Evolutionary conservation across 1,140 invertebrate genomes (phyloP), one percentile per base, ranked within the genome.

Genomic region (Pseudachorutes palmiensis): DNA sequence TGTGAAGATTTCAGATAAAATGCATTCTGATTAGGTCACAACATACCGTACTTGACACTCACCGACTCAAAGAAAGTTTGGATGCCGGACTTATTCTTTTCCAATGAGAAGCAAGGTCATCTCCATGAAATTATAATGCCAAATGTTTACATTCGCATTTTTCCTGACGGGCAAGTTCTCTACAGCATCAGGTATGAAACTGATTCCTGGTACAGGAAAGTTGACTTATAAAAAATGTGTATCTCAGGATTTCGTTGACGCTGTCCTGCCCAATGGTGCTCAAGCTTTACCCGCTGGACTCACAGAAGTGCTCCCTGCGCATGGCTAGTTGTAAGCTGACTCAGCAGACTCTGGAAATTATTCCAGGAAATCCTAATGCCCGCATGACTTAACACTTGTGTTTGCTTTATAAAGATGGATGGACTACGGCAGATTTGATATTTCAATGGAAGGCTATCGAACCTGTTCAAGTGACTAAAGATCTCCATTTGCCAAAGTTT

Each of bases 81-180:
- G 75, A 96, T 95, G 91, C 94, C 94, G 16, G 94, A 97, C 83
- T 83, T 97, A 68, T 97, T 97, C 84, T 97, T 97, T 80, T 91
- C 91, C 33, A 97, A 97, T 76, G 94, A 97, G 82, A 96, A 97
- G 79, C 92, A 93, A 76, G 93, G 94, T 49, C 91, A 96, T 78
- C 95, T 96, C 78, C 94, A 97, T 80, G 92, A 95, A 78, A 97
- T 97, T 78, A 94, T 95, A 76, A 93, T 94, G 89, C 92, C 92
- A 61, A 96, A 97, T 80, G 92, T 97, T 65, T 93, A 97, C 82
- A 94, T 97, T 76, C 82, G 94, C 73, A 97, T 97, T 76, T 94
- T 94, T 81, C 92, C 93, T 48, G 86, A 95, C 75, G 94, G 94
- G 65, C 89, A 90, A 60, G 94, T 97, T 73, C 84, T 97, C 66